Conservation (phyloP, 2,797 vertebrate species). For the Poecilia picta region DNA sequence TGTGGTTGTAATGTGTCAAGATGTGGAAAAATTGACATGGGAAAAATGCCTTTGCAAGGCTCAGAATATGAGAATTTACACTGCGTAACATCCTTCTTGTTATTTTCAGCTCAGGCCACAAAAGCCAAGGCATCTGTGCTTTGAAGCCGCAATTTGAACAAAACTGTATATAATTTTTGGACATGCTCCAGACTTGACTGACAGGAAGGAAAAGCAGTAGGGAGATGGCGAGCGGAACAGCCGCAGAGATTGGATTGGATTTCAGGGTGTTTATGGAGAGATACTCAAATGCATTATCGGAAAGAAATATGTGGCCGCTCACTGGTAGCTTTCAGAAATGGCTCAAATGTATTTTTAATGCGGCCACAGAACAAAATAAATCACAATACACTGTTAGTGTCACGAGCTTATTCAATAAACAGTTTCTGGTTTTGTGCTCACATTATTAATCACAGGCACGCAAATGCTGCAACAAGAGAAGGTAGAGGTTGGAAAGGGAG, state of each 20-base stretch:
- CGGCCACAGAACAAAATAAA: constrained; percentile 29
- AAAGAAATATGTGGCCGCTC: constrained; percentile 39
- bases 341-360: constrained; percentile 49
- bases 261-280: constrained; percentile 23
- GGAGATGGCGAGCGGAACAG: constrained; percentile 24
- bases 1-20: background rate
- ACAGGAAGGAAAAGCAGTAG: constrained; percentile 37
- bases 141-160: background rate
- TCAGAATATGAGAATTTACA: background rate
- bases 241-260: constrained; percentile 10
- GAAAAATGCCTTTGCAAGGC: background rate
- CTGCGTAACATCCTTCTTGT: background rate
- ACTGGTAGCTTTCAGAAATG: constrained; percentile 31
- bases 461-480: constrained; percentile 2
- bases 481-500: background rate
- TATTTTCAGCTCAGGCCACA: background rate
- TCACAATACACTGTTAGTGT: constrained; percentile 30
- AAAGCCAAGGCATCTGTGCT: background rate
- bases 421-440: constrained; percentile 24
- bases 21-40: background rate
- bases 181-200: constrained; percentile 42
- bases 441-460: background rate
- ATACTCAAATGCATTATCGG: constrained; percentile 19
- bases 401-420: constrained; percentile 28
- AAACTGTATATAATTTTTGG: constrained; percentile 14